A percentile compares a stretch with the other conserved stretches of the same genome.
These are phyloP conservation scores for Maconellicoccus hirsutus DNA, from an alignment of 1,140 invertebrate genomes.

Conservation along the genomic window DNA sequence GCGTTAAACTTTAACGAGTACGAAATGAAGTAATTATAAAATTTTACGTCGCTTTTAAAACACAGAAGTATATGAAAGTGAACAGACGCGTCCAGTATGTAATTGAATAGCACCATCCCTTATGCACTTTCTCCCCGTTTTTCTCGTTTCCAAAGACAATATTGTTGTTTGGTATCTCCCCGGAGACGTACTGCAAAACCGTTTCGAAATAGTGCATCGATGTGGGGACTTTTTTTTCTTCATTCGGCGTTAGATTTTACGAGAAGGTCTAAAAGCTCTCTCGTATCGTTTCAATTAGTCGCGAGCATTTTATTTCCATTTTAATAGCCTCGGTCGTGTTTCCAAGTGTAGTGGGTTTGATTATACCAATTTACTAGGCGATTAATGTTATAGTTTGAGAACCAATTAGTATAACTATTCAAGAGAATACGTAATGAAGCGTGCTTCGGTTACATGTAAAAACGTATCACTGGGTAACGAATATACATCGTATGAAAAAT, in stretches of 20 bases:
- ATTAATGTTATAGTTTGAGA: neutral
- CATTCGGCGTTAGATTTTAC: neutral
- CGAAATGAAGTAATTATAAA: neutral
- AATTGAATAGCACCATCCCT: neutral
- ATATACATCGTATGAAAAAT: too few species aligned
- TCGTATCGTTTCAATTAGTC: constrained; percentile 2
- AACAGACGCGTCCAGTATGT: neutral
- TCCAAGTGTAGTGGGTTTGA: neutral
- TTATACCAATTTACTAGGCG: neutral
- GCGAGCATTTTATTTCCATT: neutral
- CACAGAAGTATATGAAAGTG: too few species aligned
- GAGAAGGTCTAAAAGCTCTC: neutral
- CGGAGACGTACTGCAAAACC: neutral
- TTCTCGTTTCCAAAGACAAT: neutral
- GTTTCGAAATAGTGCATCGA: neutral
- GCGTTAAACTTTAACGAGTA: too few species aligned
- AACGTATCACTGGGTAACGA: too few species aligned
- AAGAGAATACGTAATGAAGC: too few species aligned
- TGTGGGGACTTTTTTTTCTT: neutral
- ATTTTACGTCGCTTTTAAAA: neutral
- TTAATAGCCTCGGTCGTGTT: neutral
- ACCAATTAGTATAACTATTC: neutral
- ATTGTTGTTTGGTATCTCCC: neutral
- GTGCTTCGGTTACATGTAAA: too few species aligned
- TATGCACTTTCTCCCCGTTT: neutral